Conservation (phyloP, 1,140 invertebrate genomes). For the Oedothorax gibbosus region DNA sequence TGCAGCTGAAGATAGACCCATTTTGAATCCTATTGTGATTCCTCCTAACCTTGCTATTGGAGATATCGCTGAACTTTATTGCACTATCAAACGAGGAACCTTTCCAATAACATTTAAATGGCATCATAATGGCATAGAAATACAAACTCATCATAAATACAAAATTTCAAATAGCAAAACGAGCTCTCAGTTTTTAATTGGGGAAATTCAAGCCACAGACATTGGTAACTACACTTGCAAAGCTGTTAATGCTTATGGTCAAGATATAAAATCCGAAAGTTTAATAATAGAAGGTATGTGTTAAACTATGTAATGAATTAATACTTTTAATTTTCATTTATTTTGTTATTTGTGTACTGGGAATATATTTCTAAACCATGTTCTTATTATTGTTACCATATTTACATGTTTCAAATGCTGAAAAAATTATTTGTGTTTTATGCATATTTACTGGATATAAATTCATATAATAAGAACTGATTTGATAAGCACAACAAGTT, state of each 20-base stretch:
- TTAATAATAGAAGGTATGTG: slow-evolving; percentile 60
- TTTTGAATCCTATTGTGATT: slow-evolving; percentile 34
- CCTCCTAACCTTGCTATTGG: slow-evolving; percentile 39
- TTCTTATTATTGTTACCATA: no score
- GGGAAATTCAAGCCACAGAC: slow-evolving; percentile 40
- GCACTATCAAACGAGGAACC: slow-evolving; percentile 44
- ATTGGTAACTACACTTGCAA: slow-evolving; percentile 65
- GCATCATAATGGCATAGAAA: background rate
- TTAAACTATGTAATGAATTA: no score
- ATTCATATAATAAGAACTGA: no score
- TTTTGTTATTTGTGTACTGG: no score
- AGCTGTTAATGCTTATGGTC: slow-evolving; percentile 63
- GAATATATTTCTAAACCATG: no score
- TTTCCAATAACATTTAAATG: slow-evolving; percentile 37
- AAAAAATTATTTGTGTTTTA: no score
- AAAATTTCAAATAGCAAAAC: slow-evolving; percentile 13
- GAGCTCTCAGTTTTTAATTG: slow-evolving; percentile 1
- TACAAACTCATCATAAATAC: slow-evolving; percentile 10
- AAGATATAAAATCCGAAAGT: slow-evolving; percentile 62
- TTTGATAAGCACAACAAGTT: no score
- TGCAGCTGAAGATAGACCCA: background rate
- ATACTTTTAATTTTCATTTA: no score
- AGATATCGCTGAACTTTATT: slow-evolving; percentile 20
- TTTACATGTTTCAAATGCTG: no score
- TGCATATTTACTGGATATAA: no score